Evolutionary conservation across 2,797 vertebrate genomes (phyloP).

Genomic region (Pteronotus mesoamericanus): DNA sequence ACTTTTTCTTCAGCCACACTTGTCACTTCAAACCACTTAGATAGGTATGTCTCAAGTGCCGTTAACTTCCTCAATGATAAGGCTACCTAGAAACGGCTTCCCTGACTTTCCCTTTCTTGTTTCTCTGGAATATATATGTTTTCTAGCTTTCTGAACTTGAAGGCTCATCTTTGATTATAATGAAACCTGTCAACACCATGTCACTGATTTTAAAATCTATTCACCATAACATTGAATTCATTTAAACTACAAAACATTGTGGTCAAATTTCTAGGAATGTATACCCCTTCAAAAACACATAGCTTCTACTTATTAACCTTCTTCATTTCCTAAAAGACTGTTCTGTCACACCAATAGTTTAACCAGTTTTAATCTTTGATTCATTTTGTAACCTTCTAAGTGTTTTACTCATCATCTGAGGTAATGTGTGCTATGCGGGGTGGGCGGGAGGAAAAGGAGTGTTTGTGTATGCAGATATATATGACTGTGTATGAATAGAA

Average conservation of each 20-base stretch:
- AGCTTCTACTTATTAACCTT: background rate
- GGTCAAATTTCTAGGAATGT: background rate
- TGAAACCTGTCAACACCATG: background rate
- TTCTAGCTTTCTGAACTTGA: background rate
- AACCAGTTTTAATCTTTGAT: background rate
- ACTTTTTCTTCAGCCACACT: background rate
- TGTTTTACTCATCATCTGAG: background rate
- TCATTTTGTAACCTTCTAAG: constrained; percentile 24
- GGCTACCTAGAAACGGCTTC: background rate
- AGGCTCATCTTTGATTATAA: background rate
- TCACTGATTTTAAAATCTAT: background rate
- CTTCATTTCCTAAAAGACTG: background rate
- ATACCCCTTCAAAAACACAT: background rate
- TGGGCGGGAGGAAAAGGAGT: background rate
- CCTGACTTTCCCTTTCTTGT: background rate
- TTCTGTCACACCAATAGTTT: background rate
- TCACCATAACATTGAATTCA: background rate
- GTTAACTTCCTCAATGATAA: background rate
- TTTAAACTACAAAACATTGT: background rate
- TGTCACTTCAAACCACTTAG: background rate
- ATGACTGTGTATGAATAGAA: background rate
- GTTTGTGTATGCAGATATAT: background rate
- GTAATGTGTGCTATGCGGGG: background rate
- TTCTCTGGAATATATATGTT: background rate
- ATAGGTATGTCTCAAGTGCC: background rate